These are phyloP conservation scores for Meandrusa payeni DNA, from an alignment of 2,888 invertebrate species.

Conservation along the genomic window DNA sequence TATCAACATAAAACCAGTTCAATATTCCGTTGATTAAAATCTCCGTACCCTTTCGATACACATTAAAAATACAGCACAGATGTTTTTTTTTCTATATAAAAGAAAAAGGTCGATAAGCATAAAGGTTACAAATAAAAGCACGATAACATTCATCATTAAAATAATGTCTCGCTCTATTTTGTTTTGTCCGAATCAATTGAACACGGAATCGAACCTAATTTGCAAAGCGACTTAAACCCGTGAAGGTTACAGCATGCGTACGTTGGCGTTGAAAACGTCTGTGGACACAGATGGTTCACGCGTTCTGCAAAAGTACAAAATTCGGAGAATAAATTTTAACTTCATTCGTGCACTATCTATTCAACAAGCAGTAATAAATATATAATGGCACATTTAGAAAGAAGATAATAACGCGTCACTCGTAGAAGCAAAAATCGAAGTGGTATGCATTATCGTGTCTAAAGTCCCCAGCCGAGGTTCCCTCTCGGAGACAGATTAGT, in stretches of 20 bases:
- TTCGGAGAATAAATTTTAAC: too few relatives aligned
- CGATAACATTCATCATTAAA: slow-evolving; percentile 14
- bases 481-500: too few relatives aligned
- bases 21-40: slow-evolving; percentile 8
- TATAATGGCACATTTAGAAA: too few relatives aligned
- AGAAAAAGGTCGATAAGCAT: background rate
- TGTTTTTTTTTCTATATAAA: too few relatives aligned
- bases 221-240: slow-evolving; percentile 2
- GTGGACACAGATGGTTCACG: slow-evolving; percentile 8
- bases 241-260: too few relatives aligned
- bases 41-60: background rate
- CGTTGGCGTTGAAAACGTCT: background rate
- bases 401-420: too few relatives aligned
- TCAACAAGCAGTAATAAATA: too few relatives aligned
- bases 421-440: too few relatives aligned
- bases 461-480: too few relatives aligned
- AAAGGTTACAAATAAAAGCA: background rate
- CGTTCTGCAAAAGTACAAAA: too few relatives aligned
- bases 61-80: background rate
- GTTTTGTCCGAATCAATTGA: slow-evolving; percentile 9
- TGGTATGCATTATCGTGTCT: too few relatives aligned
- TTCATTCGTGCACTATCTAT: too few relatives aligned
- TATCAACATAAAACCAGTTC: slow-evolving; percentile 8
- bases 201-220: slow-evolving; percentile 11
- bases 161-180: slow-evolving; percentile 1